Conservation (phyloP, 1,140 invertebrate genomes). For the Drosophila sechellia region DNA sequence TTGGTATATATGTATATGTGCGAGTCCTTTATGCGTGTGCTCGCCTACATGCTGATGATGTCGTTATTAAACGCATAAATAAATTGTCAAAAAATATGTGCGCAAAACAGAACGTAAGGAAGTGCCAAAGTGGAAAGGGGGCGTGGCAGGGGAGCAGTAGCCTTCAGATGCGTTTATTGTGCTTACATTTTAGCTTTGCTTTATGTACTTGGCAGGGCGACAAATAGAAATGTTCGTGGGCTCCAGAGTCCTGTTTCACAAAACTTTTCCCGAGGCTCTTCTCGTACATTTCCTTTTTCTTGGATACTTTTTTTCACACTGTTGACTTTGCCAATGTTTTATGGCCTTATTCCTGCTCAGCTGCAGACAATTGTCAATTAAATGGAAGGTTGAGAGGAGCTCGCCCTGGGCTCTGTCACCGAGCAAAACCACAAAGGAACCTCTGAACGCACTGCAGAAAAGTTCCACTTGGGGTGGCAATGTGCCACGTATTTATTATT, state of each 20-base stretch:
- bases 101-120: constrained; percentile 22
- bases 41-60: constrained; percentile 76
- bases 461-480: constrained; percentile 52
- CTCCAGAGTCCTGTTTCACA: constrained; percentile 4
- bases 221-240: constrained; percentile 40
- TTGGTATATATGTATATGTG: constrained; percentile 10
- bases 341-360: constrained; percentile 67
- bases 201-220: constrained; percentile 44
- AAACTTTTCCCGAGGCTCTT: constrained; percentile 33
- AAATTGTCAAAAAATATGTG: constrained; percentile 71
- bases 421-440: constrained; percentile 35
- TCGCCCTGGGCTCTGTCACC: constrained; percentile 10
- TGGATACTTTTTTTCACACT: constrained; percentile 22
- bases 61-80: constrained; percentile 83
- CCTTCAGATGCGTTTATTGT: constrained; percentile 46
- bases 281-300: constrained; percentile 52
- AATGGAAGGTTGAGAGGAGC: constrained; percentile 35
- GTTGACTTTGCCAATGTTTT: constrained; percentile 69
- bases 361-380: constrained; percentile 76
- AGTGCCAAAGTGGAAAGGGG: constrained; percentile 1
- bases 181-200: constrained; percentile 50
- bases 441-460: constrained; percentile 39
- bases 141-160: constrained; percentile 6
- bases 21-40: constrained; percentile 29
- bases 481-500: constrained; percentile 70